A percentile compares a stretch with the other conserved stretches of the same genome.
phyloP scores from a whole-genome alignment of 2,888 invertebrate genomes.

The Coelopa pilipes region DNA sequence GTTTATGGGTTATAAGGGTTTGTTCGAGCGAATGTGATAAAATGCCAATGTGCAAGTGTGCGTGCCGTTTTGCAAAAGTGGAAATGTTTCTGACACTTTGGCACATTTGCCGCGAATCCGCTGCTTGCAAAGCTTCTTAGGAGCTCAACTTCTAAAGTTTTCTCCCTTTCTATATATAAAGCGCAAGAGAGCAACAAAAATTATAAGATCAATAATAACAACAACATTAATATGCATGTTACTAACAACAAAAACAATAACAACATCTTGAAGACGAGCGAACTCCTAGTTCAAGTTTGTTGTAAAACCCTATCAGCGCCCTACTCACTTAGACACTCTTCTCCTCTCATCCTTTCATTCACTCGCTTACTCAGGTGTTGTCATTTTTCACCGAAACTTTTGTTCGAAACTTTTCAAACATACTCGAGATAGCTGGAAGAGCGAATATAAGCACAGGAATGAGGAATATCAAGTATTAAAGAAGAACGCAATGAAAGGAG shows the following conservation, averaged over 20 bases:
- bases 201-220: neutral
- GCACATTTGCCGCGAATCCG: slow-evolving; percentile 22
- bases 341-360: neutral
- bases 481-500: no score
- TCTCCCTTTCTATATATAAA: no score
- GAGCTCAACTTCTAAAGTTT: slow-evolving; percentile 19
- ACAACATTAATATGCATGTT: no score
- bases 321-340: neutral
- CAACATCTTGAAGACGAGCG: no score
- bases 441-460: no score
- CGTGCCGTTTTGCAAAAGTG: slow-evolving; percentile 8
- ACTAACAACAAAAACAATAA: no score
- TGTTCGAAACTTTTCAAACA: neutral
- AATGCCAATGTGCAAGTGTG: neutral
- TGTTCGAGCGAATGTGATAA: neutral
- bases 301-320: no score
- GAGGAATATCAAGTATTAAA: no score
- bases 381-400: slow-evolving; percentile 8
- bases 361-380: neutral
- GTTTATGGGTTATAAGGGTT: neutral
- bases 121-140: no score
- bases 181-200: neutral
- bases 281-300: no score
- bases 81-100: slow-evolving; percentile 32
- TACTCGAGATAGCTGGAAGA: no score